Percentiles rank a stretch among this genome's conserved stretches.
Evolutionary conservation across 2,113 vertebrate species (phyloP).

Genomic region (Carlito syrichta): DNA sequence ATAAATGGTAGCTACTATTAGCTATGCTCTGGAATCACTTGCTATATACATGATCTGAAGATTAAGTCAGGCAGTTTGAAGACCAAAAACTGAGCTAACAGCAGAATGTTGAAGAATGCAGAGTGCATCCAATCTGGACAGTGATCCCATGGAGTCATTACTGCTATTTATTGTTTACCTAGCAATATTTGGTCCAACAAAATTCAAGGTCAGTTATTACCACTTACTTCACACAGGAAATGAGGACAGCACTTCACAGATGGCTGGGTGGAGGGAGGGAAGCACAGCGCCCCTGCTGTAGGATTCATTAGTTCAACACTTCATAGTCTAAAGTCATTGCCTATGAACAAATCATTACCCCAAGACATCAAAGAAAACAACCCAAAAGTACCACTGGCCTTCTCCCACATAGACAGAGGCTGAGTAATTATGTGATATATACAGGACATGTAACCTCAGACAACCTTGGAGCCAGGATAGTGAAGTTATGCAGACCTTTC

Average conservation of each 20-base stretch:
- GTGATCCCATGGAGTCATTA: not conserved
- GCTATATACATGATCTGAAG: not conserved
- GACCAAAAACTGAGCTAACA: not conserved
- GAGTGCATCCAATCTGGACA: not conserved
- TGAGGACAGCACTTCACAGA: not conserved
- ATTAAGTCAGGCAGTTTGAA: not conserved
- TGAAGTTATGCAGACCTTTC: not conserved
- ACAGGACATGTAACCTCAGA: not conserved
- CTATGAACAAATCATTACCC: not conserved
- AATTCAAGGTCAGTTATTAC: not conserved
- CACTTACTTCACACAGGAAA: not conserved
- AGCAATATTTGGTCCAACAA: not conserved
- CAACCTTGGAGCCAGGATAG: not conserved
- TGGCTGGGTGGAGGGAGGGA: too few relatives aligned
- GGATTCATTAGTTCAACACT: not conserved
- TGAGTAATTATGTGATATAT: not conserved
- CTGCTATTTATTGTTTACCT: not conserved
- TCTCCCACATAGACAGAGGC: not conserved
- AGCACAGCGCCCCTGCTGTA: not conserved
- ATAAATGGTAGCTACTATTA: not conserved
- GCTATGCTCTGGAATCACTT: not conserved
- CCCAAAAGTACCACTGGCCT: not conserved
- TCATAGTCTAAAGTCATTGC: not conserved
- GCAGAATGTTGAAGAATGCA: not conserved
- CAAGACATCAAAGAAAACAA: slow-evolving; percentile 24